Evolutionary conservation across 2,113 vertebrate species (phyloP), one percentile per base, ranked within the genome.

Genomic region (Lycaon pictus): DNA sequence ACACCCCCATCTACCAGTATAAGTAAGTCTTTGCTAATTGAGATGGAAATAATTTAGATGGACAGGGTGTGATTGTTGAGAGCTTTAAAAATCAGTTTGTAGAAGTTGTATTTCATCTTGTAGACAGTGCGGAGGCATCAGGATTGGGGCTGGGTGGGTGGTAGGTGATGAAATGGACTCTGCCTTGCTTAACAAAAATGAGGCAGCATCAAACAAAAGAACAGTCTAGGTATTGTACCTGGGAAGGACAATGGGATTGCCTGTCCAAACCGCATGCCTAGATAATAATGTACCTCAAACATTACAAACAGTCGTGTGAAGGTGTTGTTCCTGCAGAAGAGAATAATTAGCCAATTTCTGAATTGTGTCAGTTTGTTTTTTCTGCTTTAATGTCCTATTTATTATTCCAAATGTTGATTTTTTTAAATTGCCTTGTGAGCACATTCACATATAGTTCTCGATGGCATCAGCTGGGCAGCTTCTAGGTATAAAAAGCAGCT

Each of bases 11-110:
- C 51, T 76, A 10, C 56, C 90, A 82, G 16, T 8, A 20, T 71
- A 51, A 48, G 32, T 62, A 86, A 22, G 10, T 89, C 53, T 86
- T 89, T 87, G 92, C 60, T 90, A 67, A 51, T 83, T 89, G 63
- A 91, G 22, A 56, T 67, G 53, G 72, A 87, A 89, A 79, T 32
- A 92, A 83, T 86, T 80, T 65, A 63, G 69, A 72, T 82, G 51
- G 63, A 32, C 5, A 29, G 1, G 62, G 23, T 67, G 27, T 62
- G 51, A 92, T 58, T 80, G 71, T 56, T 92, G 51, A 92, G 43
- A 95, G 27, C 27, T 94, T 96, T 71, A 60, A 58, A n/a, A 92
- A 74, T 85, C 55, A 20, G n/a, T 65, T 63, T 92, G 72, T 88
- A 58, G 32, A 69, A 76, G 43, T 37, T 76, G 60, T 92, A 27